Percentiles rank a stretch among this genome's conserved stretches.
Evolutionary conservation across 2,888 invertebrate species (phyloP).

Genomic region (Drosophila hamatofila): DNA sequence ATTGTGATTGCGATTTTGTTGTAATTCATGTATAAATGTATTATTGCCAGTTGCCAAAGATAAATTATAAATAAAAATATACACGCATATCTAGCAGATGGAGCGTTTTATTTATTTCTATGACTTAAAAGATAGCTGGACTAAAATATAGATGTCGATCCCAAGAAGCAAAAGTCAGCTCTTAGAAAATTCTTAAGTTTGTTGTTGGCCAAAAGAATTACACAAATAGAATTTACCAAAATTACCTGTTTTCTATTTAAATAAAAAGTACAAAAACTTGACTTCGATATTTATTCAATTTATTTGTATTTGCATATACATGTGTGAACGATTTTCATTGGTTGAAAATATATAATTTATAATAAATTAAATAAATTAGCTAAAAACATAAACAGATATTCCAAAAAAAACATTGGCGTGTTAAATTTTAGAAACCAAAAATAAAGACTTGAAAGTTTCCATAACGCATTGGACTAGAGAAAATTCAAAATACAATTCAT

Average conservation of each 20-base stretch:
- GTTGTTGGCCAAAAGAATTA: too few relatives aligned
- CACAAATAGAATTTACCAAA: too few relatives aligned
- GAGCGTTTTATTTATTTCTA: neutral
- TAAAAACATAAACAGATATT: slow-evolving; percentile 76
- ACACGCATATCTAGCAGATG: slow-evolving; percentile 35
- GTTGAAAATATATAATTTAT: slow-evolving; percentile 57
- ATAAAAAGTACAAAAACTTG: neutral
- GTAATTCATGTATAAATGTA: slow-evolving; percentile 32
- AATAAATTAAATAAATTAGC: slow-evolving; percentile 78
- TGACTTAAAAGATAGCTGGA: neutral
- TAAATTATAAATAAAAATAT: slow-evolving; percentile 55
- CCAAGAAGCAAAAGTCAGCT: too few relatives aligned
- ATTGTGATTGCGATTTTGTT: slow-evolving; percentile 33
- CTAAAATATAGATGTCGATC: too few relatives aligned
- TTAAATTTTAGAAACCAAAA: slow-evolving; percentile 49
- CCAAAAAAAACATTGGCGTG: slow-evolving; percentile 55
- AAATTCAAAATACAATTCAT: slow-evolving; percentile 62
- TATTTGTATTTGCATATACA: slow-evolving; percentile 50
- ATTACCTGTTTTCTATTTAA: neutral
- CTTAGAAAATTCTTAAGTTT: too few relatives aligned
- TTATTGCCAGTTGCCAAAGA: slow-evolving; percentile 60
- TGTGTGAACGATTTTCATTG: slow-evolving; percentile 59
- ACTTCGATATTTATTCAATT: slow-evolving; percentile 46
- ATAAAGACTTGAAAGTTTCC: slow-evolving; percentile 49
- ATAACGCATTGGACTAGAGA: slow-evolving; percentile 71